phyloP scores from a whole-genome alignment of 2,797 vertebrate genomes.

The Salarias fasciatus region DNA sequence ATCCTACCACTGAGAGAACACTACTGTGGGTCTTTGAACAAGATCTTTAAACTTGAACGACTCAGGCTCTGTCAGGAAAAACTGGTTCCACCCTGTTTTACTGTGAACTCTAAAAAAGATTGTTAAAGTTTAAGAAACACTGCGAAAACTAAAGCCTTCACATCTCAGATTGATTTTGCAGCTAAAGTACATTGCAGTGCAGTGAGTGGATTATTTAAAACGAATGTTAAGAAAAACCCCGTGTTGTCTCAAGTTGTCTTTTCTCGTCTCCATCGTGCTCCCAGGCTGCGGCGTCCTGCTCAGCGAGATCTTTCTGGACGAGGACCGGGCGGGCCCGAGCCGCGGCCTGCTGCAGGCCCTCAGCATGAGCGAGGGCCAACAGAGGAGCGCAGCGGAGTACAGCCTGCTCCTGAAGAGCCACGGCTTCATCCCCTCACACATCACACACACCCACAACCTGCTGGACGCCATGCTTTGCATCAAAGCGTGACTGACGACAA shows the following conservation, averaged over 20 bases:
- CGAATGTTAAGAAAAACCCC: too few relatives aligned
- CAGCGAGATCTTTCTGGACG: slow-evolving; percentile 85
- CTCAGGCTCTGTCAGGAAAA: too few relatives aligned
- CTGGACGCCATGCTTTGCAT: slow-evolving; percentile 84
- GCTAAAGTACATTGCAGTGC: too few relatives aligned
- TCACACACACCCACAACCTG: slow-evolving; percentile 78
- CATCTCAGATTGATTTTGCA: too few relatives aligned
- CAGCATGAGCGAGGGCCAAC: slow-evolving; percentile 83
- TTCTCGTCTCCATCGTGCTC: slow-evolving; percentile 29
- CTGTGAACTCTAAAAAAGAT: neutral
- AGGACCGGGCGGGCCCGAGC: slow-evolving; percentile 75
- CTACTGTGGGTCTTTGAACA: too few relatives aligned
- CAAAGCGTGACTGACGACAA: slow-evolving; percentile 69
- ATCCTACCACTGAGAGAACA: too few relatives aligned
- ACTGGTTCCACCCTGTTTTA: too few relatives aligned
- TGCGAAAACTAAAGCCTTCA: slow-evolving; percentile 1
- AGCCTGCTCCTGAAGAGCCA: slow-evolving; percentile 79
- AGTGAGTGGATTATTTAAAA: too few relatives aligned
- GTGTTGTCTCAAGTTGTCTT: slow-evolving; percentile 13
- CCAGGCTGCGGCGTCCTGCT: slow-evolving; percentile 86
- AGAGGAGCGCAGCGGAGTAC: slow-evolving; percentile 83
- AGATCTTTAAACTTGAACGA: too few relatives aligned
- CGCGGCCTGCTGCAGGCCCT: slow-evolving; percentile 84
- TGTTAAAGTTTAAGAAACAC: too few relatives aligned
- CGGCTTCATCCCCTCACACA: slow-evolving; percentile 76